These are phyloP conservation scores for Enteromius afrohamiltoni DNA, from an alignment of 2,797 vertebrate genomes.

Conservation along the genomic window DNA sequence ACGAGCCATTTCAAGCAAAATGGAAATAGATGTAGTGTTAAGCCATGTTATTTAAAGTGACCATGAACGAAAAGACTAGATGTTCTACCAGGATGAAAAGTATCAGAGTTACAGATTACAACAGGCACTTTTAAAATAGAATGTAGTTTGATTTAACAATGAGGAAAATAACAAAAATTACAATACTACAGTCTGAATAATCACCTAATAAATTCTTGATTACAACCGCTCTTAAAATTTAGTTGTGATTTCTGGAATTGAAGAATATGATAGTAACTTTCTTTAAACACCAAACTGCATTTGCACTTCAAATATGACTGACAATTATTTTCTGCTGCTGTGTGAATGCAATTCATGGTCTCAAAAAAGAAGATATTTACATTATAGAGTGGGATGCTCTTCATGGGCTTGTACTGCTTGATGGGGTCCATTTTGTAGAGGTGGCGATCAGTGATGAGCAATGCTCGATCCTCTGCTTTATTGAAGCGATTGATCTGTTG, in stretches of 20 bases:
- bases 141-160: background rate
- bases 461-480: slow-evolving; percentile 90
- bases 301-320: background rate
- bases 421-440: slow-evolving; percentile 98
- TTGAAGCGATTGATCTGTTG: slow-evolving; percentile 93
- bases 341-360: background rate
- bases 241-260: background rate
- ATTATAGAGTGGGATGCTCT: slow-evolving; percentile 94
- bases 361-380: slow-evolving; percentile 72
- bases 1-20: slow-evolving; percentile 28
- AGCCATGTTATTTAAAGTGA: slow-evolving; percentile 17
- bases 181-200: background rate
- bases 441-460: slow-evolving; percentile 96
- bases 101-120: background rate
- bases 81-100: background rate
- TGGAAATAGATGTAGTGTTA: background rate
- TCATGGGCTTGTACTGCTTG: slow-evolving; percentile 97
- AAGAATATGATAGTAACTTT: background rate
- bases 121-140: background rate
- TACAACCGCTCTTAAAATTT: too few relatives aligned
- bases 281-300: background rate
- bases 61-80: background rate
- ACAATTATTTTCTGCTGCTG: background rate
- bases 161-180: background rate
- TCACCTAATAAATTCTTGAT: background rate